These are phyloP conservation scores for Lasioglossum albipes DNA, from an alignment of 1,140 invertebrate genomes.

Conservation along the genomic window DNA sequence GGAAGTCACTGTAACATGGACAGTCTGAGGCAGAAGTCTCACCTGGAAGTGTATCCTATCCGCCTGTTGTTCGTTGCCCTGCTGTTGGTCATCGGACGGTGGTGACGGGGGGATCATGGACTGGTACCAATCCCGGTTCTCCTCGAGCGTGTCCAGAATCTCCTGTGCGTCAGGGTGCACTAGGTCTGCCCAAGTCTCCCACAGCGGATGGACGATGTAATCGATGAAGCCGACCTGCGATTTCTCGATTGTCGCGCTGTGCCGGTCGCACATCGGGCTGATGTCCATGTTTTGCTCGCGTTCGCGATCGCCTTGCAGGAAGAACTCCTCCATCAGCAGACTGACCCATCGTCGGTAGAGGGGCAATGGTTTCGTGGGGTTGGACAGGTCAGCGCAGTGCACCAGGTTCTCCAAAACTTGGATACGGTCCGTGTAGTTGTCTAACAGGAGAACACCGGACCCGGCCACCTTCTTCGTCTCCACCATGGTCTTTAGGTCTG, in stretches of 20 bases:
- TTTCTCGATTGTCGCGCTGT: slow-evolving; percentile 98
- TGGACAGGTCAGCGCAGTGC: slow-evolving; percentile 99
- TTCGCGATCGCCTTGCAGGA: slow-evolving; percentile 96
- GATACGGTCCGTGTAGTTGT: slow-evolving; percentile 96
- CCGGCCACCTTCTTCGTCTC: slow-evolving; percentile 99
- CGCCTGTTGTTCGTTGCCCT: slow-evolving; percentile 78
- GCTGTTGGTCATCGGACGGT: slow-evolving; percentile 81
- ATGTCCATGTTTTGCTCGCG: slow-evolving; percentile 96
- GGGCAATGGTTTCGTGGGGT: slow-evolving; percentile 98
- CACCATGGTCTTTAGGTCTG: slow-evolving; percentile 99
- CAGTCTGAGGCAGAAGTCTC: neutral
- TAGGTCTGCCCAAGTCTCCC: slow-evolving; percentile 99
- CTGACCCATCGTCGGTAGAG: slow-evolving; percentile 96
- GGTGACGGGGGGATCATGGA: slow-evolving; percentile 91
- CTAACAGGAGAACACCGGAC: slow-evolving; percentile 96
- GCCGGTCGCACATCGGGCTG: slow-evolving; percentile 98
- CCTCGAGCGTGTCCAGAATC: slow-evolving; percentile 97
- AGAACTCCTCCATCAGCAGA: slow-evolving; percentile 98
- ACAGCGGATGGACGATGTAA: slow-evolving; percentile 99
- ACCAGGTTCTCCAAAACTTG: slow-evolving; percentile 99
- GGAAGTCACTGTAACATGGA: no score
- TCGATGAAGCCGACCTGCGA: slow-evolving; percentile 99
- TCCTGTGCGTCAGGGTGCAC: slow-evolving; percentile 99
- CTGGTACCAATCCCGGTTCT: slow-evolving; percentile 99
- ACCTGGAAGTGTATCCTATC: slow-evolving; percentile 66